Conservation (phyloP, 2,113 vertebrate genomes). For the Abramis brama region DNA sequence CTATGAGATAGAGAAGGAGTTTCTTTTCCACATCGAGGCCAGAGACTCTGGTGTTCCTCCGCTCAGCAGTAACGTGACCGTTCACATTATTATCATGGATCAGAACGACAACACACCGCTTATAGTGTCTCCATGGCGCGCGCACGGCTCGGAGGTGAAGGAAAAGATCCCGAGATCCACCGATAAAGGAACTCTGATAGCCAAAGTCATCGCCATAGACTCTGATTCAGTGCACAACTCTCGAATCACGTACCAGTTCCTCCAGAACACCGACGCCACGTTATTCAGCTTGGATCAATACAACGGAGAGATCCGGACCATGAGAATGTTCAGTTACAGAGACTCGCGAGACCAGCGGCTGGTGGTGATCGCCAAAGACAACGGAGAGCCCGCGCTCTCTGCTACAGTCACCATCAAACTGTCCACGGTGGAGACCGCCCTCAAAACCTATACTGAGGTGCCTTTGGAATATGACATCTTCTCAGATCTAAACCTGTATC, state of each 20-base stretch:
- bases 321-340: conserved; percentile 72
- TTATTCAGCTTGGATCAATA: conserved; percentile 69
- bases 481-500: conserved; percentile 59
- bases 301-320: conserved; percentile 54
- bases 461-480: conserved; percentile 68
- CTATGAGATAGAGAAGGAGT: conserved; percentile 58
- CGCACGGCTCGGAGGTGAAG: conserved; percentile 70
- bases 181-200: conserved; percentile 50
- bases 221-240: conserved; percentile 72
- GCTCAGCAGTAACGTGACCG: conserved; percentile 69
- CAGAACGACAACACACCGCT: conserved; percentile 76
- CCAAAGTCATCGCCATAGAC: conserved; percentile 67
- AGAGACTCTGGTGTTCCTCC: conserved; percentile 57
- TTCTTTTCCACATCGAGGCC: conserved; percentile 56
- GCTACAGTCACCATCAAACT: conserved; percentile 77
- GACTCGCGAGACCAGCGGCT: conserved; percentile 69
- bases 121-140: conserved; percentile 71
- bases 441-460: conserved; percentile 75
- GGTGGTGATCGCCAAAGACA: conserved; percentile 71
- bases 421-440: conserved; percentile 78
- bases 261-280: conserved; percentile 69
- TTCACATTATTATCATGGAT: conserved; percentile 76
- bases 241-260: conserved; percentile 72
- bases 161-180: conserved; percentile 67
- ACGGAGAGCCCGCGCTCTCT: conserved; percentile 77